Evolutionary conservation across 2,888 invertebrate species (phyloP).

Genomic region (Drosophila siamana): DNA sequence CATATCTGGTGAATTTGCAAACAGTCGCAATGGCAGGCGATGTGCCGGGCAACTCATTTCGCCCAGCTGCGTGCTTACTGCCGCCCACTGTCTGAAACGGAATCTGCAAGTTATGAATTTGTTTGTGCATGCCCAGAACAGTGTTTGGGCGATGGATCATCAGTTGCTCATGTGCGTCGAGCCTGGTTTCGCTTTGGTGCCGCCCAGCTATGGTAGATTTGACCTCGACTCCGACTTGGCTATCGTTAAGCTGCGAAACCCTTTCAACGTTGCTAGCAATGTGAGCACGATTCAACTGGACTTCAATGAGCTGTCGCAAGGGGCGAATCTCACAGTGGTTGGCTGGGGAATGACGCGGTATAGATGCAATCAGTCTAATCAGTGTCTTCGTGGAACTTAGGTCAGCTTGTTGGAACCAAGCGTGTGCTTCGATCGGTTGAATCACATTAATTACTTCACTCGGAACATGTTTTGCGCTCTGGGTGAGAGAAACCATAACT

Average conservation of each 20-base stretch:
- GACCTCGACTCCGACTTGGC: constrained; percentile 49
- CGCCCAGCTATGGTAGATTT: background rate
- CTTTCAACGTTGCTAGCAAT: constrained; percentile 41
- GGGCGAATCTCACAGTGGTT: constrained; percentile 49
- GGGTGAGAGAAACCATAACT: constrained; percentile 53
- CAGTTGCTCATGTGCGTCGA: constrained; percentile 34
- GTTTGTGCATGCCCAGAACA: constrained; percentile 50
- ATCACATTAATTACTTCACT: constrained; percentile 32
- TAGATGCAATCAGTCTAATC: constrained; percentile 5
- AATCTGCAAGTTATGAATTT: constrained; percentile 33
- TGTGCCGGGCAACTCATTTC: constrained; percentile 64
- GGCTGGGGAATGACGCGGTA: constrained; percentile 66
- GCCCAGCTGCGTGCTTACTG: constrained; percentile 64
- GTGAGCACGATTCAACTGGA: constrained; percentile 35
- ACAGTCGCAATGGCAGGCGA: constrained; percentile 11
- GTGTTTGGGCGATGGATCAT: constrained; percentile 36
- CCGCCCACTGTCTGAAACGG: constrained; percentile 64
- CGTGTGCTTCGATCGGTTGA: constrained; percentile 34
- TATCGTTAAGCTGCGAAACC: constrained; percentile 40
- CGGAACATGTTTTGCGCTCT: constrained; percentile 73
- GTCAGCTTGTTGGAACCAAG: constrained; percentile 32
- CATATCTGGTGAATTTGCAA: constrained; percentile 60
- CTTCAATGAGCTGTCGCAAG: constrained; percentile 38
- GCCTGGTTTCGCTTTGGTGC: constrained; percentile 27
- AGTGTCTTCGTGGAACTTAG: constrained; percentile 53